Base-by-base conservation (phyloP, 2,888 invertebrate genomes). In the Macaria notata region DNA sequence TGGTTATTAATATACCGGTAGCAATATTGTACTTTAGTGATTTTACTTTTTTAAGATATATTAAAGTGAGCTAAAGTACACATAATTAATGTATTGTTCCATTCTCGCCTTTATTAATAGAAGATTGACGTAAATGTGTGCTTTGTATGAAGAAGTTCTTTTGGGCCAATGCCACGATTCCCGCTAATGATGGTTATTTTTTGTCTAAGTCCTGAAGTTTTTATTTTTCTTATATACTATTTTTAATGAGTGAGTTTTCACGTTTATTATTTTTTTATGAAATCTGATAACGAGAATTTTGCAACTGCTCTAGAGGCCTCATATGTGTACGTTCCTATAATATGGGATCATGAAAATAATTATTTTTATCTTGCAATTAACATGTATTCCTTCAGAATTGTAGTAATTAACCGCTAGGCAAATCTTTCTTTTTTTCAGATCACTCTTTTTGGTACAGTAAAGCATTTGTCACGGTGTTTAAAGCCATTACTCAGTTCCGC, bases 101-200 rank as follows among this genome's bases (percentile, higher is more conserved):
- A 47, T 54, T 54, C 46, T 50, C 42, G 48, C 31, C 9, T 45
- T 8, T 61, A 61, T 59, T 52, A 55, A 72, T 72, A 73, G 71
- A 68, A 57, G 61, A 69, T 72, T 76, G 74, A 73, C 78, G 75
- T 64, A 73, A 64, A 36, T 39, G 54, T 9, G 38, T 49, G 39
- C 29, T 8, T 19, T 44, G 7, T 44, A 50, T 19, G 33, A 50
- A 56, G 49, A 44, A 69, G 49, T 56, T 47, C 51, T 64, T 68
- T 73, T 73, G 72, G 72, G 72, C 67, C 53, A 59, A 56, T 63
- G 69, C 71, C 73, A 72, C 49, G 61, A 30, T 33, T 49, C 44
- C 45, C 46, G 33, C 59, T 50, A 54, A 59, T 54, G 54, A 54
- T 49, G 51, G 42, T 30, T 54, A 19, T 54, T 33, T 54, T 33